Base-by-base conservation (phyloP, 2,797 vertebrate species). In the Hypotaenidia okinawae region DNA sequence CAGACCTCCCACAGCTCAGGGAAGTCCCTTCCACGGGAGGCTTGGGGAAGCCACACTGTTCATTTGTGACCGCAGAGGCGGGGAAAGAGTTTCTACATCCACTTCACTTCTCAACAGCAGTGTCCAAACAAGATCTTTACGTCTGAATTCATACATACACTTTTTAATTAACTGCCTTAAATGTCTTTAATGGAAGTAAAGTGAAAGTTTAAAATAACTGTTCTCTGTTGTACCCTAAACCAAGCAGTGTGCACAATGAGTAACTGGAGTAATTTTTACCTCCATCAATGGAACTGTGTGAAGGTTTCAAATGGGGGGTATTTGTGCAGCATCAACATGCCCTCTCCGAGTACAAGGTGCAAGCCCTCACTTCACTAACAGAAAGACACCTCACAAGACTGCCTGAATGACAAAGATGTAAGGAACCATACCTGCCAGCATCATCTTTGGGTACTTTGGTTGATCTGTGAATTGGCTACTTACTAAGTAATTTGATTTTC, bases 21-120 rank as follows among this genome's bases (percentile, higher is more conserved):
- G 19, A 70, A 43, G 39, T 27, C 11, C 16, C 10, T 61, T 55
- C 57, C 54, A 45, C 43, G 10, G 28, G 3, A 70, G 22, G 11
- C 8, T 32, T 80, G 70, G 75, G 45, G 78, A 89, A 74, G 28
- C 35, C 14, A 7, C 5, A 15, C 13, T 16, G 84, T 69, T 18
- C 55, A 12, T 4, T 25, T 41, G 8, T 5, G 78, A 55, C 30
- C 0, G 0, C 10, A 30, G 68, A 66, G 11, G 41, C 2, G 24
- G 58, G 51, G 16, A 73, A 79, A 23, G 5, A 82, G 41, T 13
- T 62, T 64, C 58, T 33, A 8, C 5, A 64, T 23, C 11, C 7
- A 12, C 19, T 68, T 79, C 8, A 62, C 8, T 59, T 66, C 73
- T 61, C 49, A 93, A 68, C 5, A 11, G 24, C 24, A 81, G 23